Conservation (phyloP, 2,113 vertebrate species). For the Meriones unguiculatus region DNA sequence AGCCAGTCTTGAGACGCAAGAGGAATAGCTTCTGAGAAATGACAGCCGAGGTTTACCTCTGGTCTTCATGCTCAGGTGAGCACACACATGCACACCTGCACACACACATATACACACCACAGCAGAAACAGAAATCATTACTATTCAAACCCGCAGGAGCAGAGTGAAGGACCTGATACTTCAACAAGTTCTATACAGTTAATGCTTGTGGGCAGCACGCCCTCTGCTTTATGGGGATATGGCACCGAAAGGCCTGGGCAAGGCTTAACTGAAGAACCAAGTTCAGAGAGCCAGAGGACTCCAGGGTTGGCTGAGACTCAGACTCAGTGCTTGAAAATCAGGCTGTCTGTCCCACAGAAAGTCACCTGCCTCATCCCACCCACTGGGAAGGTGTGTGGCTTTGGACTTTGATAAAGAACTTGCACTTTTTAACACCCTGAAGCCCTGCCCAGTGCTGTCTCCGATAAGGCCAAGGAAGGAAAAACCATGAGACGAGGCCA, state of each 20-base stretch:
- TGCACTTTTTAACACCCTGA: constrained; percentile 32
- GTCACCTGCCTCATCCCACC: not conserved
- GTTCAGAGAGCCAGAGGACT: not conserved
- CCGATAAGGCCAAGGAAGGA: not conserved
- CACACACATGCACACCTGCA: not conserved
- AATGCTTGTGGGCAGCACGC: not conserved
- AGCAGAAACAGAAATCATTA: not conserved
- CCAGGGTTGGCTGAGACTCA: not conserved
- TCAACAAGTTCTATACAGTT: not conserved
- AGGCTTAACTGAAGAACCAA: not conserved
- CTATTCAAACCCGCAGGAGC: not conserved
- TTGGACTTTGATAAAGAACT: not conserved
- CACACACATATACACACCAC: not conserved
- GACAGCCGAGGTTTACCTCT: not conserved
- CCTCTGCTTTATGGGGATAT: not conserved
- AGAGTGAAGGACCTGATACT: not conserved
- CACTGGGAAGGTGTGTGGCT: not conserved
- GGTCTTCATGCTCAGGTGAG: not conserved
- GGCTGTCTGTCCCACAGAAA: not conserved
- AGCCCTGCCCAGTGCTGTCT: not conserved
- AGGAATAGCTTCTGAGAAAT: not conserved
- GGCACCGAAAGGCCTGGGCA: not conserved
- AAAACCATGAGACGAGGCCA: not conserved
- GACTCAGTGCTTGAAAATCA: not conserved
- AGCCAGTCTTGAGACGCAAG: not conserved